Conservation (phyloP, 1,140 invertebrate genomes). For the Cardiocondyla obscurior region DNA sequence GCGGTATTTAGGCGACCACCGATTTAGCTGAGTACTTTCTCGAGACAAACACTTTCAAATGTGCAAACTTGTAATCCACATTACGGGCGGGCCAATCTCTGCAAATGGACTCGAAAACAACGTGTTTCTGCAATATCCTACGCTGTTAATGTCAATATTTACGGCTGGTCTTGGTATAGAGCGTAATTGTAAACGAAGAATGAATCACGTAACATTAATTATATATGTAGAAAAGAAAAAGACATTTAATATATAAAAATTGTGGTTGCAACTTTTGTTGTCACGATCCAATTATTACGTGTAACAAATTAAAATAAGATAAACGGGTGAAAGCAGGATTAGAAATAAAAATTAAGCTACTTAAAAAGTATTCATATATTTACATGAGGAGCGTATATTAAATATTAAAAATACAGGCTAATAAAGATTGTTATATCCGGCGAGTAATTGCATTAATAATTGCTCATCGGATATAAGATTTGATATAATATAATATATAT, state of each 20-base stretch:
- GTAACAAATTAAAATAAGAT: neutral
- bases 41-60: conserved; percentile 55
- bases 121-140: conserved; percentile 19
- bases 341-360: conserved; percentile 68
- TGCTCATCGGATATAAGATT: conserved; percentile 66
- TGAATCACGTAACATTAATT: neutral
- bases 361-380: conserved; percentile 81
- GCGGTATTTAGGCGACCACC: conserved; percentile 32
- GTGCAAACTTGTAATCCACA: conserved; percentile 51
- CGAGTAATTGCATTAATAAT: conserved; percentile 70
- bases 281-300: neutral
- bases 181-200: neutral
- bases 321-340: neutral
- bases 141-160: conserved; percentile 23
- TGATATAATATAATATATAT: no score
- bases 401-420: conserved; percentile 67
- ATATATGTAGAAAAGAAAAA: neutral
- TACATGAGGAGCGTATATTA: conserved; percentile 76
- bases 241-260: neutral
- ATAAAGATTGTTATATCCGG: conserved; percentile 74
- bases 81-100: conserved; percentile 38
- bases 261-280: neutral
- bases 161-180: neutral
- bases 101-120: conserved; percentile 50
- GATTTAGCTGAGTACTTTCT: conserved; percentile 42